phyloP scores from a whole-genome alignment of 2,797 vertebrate species.

The Ispidina lecontei region DNA sequence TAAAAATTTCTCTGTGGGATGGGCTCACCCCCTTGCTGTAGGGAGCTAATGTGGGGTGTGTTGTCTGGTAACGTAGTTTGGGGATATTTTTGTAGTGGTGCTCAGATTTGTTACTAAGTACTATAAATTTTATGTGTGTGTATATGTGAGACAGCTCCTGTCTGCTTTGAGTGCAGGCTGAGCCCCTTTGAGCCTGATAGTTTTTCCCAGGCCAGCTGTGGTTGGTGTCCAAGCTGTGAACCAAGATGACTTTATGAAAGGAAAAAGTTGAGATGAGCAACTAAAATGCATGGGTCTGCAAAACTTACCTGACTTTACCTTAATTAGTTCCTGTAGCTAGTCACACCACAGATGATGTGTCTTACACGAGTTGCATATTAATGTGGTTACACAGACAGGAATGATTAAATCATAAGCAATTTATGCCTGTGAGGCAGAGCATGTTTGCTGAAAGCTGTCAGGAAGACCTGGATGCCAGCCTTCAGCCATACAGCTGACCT shows the following conservation, averaged over 20 bases:
- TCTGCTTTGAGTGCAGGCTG: not conserved
- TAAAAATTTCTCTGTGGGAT: not conserved
- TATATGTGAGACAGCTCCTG: not conserved
- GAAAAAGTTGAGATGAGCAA: constrained; percentile 47
- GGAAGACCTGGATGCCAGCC: not conserved
- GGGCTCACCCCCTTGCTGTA: not conserved
- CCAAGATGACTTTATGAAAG: not conserved
- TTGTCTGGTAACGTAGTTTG: not conserved
- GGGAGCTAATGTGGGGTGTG: not conserved
- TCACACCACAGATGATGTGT: not conserved
- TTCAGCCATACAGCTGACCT: not conserved
- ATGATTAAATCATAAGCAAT: constrained; percentile 1
- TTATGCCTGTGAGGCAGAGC: constrained; percentile 11
- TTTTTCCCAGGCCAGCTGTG: not conserved
- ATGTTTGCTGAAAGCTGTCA: not conserved
- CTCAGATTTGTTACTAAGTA: not conserved
- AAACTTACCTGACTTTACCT: constrained; percentile 5
- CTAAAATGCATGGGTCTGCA: not conserved
- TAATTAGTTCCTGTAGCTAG: constrained; percentile 39
- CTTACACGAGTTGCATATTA: constrained; percentile 3
- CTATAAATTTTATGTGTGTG: not conserved
- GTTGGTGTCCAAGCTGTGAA: not conserved
- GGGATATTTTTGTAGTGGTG: not conserved
- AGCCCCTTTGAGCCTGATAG: not conserved
- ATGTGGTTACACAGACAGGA: constrained; percentile 15